Evolutionary conservation across 2,797 vertebrate genomes (phyloP).

Genomic region (Sebastes taczanowskii): DNA sequence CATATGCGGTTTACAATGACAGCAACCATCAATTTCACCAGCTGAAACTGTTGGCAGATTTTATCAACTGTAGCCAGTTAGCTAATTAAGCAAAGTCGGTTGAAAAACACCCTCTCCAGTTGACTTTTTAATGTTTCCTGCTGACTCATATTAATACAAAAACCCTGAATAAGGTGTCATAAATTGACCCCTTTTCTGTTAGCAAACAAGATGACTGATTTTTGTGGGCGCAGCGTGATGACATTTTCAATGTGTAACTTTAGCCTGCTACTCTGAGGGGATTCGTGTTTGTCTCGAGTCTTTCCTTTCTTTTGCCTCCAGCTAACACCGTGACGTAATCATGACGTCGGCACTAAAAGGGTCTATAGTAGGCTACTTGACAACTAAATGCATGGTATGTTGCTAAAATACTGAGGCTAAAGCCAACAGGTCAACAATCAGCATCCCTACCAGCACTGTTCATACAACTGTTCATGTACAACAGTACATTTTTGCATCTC

Average conservation of each 20-base stretch:
- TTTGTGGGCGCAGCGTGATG: no score
- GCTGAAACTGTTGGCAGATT: not conserved
- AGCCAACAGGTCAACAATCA: not conserved
- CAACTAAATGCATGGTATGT: not conserved
- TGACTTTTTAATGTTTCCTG: not conserved
- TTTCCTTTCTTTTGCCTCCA: no score
- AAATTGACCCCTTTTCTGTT: no score
- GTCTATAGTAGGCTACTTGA: not conserved
- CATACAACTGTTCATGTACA: not conserved
- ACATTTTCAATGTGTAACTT: no score
- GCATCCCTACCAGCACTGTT: not conserved
- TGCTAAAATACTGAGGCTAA: not conserved
- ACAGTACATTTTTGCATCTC: not conserved
- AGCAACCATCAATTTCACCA: not conserved
- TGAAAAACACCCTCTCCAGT: not conserved
- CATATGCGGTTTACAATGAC: not conserved
- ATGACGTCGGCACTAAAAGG: no score
- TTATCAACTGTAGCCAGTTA: not conserved
- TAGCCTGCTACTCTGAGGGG: no score
- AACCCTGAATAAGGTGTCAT: not conserved
- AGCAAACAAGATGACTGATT: no score
- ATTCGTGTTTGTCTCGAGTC: no score
- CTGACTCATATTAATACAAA: not conserved
- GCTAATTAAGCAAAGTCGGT: not conserved
- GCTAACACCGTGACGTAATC: no score